These are phyloP conservation scores for Enteromius trimaculatus DNA, from an alignment of 2,797 vertebrate species.

Conservation along the genomic window DNA sequence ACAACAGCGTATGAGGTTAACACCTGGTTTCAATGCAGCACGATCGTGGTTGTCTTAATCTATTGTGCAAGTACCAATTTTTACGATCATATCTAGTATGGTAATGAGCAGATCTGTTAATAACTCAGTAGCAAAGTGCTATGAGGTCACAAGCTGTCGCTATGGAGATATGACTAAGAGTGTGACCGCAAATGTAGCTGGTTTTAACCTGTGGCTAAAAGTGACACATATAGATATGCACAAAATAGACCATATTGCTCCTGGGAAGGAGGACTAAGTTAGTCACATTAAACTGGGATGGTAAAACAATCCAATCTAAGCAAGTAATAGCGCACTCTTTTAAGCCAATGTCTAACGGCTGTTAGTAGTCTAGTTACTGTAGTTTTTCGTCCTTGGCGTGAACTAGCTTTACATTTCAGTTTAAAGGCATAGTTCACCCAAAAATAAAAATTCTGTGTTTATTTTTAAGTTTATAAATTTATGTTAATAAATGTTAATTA, in stretches of 20 bases:
- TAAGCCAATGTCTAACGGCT: background rate
- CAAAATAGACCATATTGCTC: conserved; percentile 1
- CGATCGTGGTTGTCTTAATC: background rate
- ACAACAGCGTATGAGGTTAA: background rate
- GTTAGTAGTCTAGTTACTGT: background rate
- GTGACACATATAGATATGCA: conserved; percentile 29
- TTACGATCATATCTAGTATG: background rate
- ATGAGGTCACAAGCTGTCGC: conserved; percentile 32
- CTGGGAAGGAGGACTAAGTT: background rate
- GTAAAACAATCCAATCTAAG: background rate
- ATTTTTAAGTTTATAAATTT: too few species aligned
- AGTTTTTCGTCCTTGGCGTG: background rate
- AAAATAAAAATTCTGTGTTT: background rate
- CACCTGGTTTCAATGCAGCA: background rate
- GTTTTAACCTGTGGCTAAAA: conserved; percentile 42
- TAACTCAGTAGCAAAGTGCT: background rate
- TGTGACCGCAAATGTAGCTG: conserved; percentile 28
- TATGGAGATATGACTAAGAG: conserved; percentile 19
- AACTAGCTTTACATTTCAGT: background rate
- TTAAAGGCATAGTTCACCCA: background rate
- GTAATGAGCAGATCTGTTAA: background rate
- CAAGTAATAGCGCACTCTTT: background rate
- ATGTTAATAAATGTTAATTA: too few species aligned
- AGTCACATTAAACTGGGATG: background rate
- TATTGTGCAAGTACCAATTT: background rate